Base-by-base conservation (phyloP, 2,888 invertebrate genomes). In the Callyntrura guangdongensis region DNA sequence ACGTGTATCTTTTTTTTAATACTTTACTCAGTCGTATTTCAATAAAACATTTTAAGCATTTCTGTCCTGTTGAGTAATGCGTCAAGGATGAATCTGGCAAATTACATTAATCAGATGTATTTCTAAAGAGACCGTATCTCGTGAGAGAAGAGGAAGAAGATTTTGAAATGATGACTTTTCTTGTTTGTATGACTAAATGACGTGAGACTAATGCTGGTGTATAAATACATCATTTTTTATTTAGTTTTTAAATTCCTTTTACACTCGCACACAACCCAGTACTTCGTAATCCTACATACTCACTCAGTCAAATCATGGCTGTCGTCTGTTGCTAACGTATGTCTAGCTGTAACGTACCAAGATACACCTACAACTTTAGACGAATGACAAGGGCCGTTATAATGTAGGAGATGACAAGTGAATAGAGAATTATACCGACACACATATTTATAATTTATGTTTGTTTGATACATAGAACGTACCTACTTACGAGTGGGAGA, bases 81-180 rank as follows among this genome's bases (percentile, higher is more conserved):
- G 87, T 87, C 87, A 91, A 91, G 74, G 74, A 79, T 83, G 87
- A 91, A 67, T 72, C 74, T 90, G 86, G 86, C 91, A 91, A 87
- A 91, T 91, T 91, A 91, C 91, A 86, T 86, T 86, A 86, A 90
- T 90, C 86, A 86, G 86, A 86, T 90, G 67, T 84, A 64, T 64
- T 77, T 89, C 77, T 74, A 53, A 77, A 45, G 69, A 72, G 72
- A 59, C 17, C 61, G 61, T 81, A 36, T 45, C 45, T 81, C 59
- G 25, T 59, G 53, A 79, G 79, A 53, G 74, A 14, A 47, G 84
- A 49, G 45, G 77, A 72, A 36, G 36, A 69, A 69, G 53, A 36
- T 85, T 89, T 72, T 69, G 84, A 89, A 89, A 69, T 47, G 82
- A 82, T 56, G 9, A 81, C 17, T 61, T 56, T 49, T 53, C 84